Conservation (phyloP, 2,113 vertebrate species). For the Brevimyrus niger region DNA sequence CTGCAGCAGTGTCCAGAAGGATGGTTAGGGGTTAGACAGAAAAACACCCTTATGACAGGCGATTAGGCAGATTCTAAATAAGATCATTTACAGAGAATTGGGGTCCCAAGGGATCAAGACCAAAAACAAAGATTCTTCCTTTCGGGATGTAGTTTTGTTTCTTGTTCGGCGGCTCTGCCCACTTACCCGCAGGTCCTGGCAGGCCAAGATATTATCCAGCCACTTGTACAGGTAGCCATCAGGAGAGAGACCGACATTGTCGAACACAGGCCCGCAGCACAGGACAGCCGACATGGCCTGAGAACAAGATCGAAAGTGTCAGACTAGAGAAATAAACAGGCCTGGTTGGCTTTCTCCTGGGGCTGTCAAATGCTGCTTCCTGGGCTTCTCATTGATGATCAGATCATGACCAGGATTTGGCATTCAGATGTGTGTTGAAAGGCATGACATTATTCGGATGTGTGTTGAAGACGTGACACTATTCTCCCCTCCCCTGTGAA, state of each 20-base stretch:
- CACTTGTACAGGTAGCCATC: slow-evolving; percentile 98
- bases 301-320: not conserved
- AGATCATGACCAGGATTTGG: not conserved
- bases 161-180: slow-evolving; percentile 2
- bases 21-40: not conserved
- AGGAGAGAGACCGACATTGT: slow-evolving; percentile 92
- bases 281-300: slow-evolving; percentile 97
- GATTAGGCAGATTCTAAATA: slow-evolving; percentile 18
- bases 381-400: not conserved
- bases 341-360: not conserved
- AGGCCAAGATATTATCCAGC: slow-evolving; percentile 98
- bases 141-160: not conserved
- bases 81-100: slow-evolving; percentile 11
- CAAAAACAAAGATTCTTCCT: not conserved
- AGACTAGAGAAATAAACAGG: slow-evolving; percentile 34
- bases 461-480: too few relatives aligned
- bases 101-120: not conserved
- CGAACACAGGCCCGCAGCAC: slow-evolving; percentile 94
- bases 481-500: not conserved
- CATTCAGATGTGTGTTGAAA: not conserved
- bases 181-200: slow-evolving; percentile 88
- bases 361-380: not conserved
- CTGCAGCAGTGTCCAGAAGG: not conserved
- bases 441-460: not conserved
- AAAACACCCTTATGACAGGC: not conserved